These are phyloP conservation scores for Cephus cinctus DNA, from an alignment of 1,140 invertebrate genomes.

Conservation along the genomic window DNA sequence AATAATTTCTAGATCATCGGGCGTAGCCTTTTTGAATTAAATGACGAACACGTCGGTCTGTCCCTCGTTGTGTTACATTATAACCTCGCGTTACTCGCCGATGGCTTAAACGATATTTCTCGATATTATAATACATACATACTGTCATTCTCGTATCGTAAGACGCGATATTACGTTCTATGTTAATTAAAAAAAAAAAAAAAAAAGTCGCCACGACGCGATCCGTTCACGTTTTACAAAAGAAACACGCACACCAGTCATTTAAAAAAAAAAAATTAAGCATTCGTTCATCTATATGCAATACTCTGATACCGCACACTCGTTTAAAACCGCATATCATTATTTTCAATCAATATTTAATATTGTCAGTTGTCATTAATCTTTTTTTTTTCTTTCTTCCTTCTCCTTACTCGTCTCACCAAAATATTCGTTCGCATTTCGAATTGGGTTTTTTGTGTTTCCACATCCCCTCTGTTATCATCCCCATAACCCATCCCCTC, in stretches of 20 bases:
- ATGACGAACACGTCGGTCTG: too few species aligned
- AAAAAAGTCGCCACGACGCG: too few species aligned
- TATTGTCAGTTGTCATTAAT: slow-evolving; percentile 6
- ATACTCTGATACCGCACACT: slow-evolving; percentile 27
- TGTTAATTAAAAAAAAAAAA: slow-evolving; percentile 29
- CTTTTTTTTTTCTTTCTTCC: too few species aligned
- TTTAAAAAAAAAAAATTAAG: slow-evolving; percentile 21
- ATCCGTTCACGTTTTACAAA: too few species aligned
- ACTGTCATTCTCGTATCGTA: slow-evolving; percentile 26
- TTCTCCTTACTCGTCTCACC: not conserved
- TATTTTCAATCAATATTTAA: slow-evolving; percentile 21
- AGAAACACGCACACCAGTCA: slow-evolving; percentile 24
- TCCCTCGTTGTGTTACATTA: too few species aligned
- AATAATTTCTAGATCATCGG: too few species aligned
- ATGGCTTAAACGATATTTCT: slow-evolving; percentile 32
- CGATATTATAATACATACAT: slow-evolving; percentile 33
- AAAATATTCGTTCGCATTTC: too few species aligned
- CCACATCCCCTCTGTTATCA: too few species aligned
- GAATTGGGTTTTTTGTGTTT: too few species aligned
- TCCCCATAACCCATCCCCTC: too few species aligned
- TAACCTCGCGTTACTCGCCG: slow-evolving; percentile 28
- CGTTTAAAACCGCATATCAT: slow-evolving; percentile 27
- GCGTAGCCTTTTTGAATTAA: too few species aligned
- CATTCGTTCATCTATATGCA: slow-evolving; percentile 22
- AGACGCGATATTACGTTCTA: slow-evolving; percentile 20